A percentile compares a stretch with the other conserved stretches of the same genome.
Evolutionary conservation across 92 coral and sea anemone genomes (phyloP).

Genomic region (Heteractis magnifica): DNA sequence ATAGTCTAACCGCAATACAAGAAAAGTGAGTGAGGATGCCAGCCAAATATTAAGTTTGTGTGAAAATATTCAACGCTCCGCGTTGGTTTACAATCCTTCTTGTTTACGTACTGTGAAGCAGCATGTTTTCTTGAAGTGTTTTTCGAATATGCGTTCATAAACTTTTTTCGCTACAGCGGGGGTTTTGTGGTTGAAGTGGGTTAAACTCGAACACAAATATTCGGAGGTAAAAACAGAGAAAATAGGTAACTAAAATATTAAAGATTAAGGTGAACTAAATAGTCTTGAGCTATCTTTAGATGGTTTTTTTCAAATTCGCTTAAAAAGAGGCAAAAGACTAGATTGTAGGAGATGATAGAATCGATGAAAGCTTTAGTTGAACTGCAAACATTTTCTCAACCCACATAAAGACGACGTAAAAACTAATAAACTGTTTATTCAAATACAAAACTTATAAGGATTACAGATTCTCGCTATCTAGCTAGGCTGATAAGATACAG

Average conservation of each 20-base stretch:
- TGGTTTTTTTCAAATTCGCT: neutral
- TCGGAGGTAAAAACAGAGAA: neutral
- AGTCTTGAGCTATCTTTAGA: neutral
- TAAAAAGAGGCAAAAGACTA: neutral
- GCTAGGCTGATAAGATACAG: neutral
- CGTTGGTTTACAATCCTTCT: neutral
- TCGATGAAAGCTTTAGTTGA: neutral
- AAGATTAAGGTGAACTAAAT: neutral
- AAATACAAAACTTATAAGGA: conserved; percentile 29
- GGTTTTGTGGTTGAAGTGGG: neutral
- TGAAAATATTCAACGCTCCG: neutral
- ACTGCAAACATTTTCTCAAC: neutral
- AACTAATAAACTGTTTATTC: conserved; percentile 33
- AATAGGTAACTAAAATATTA: neutral
- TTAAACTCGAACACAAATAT: neutral
- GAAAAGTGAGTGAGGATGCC: too few relatives aligned
- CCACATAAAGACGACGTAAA: neutral
- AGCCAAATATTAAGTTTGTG: neutral
- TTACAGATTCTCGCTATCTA: conserved; percentile 23
- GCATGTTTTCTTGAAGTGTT: neutral
- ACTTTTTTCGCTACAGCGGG: neutral
- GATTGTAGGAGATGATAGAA: neutral
- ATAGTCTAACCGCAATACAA: too few relatives aligned
- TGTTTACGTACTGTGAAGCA: neutral
- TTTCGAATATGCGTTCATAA: neutral